Conservation (phyloP, 1,140 invertebrate genomes). For the Drosophila nigrodunni region DNA sequence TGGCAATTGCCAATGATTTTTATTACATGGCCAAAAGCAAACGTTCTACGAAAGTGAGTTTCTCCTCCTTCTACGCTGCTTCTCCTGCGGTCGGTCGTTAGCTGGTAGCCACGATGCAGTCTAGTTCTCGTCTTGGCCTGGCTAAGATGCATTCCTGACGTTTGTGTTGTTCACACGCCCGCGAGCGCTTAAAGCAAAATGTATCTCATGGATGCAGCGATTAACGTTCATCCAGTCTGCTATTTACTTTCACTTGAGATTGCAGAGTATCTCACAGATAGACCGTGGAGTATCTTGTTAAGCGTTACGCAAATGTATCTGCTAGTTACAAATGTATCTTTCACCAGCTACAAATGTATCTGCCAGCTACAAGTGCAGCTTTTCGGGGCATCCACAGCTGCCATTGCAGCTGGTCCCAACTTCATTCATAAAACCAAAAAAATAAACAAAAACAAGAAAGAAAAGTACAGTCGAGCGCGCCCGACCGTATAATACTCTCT, state of each 20-base stretch:
- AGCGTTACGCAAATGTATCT: too few species aligned
- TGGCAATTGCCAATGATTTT: slow-evolving; percentile 82
- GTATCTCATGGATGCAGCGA: slow-evolving; percentile 35
- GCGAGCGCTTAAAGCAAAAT: slow-evolving; percentile 43
- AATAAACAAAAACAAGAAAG: not conserved
- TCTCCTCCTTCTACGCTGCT: not conserved
- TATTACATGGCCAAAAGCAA: slow-evolving; percentile 66
- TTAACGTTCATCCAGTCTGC: slow-evolving; percentile 26
- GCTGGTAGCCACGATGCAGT: slow-evolving; percentile 9
- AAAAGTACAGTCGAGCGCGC: too few species aligned
- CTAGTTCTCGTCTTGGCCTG: not conserved
- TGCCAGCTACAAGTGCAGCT: slow-evolving; percentile 6
- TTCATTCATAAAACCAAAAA: slow-evolving; percentile 49
- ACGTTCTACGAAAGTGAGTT: slow-evolving; percentile 76
- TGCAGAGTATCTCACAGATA: slow-evolving; percentile 12
- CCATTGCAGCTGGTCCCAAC: slow-evolving; percentile 30
- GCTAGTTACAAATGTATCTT: slow-evolving; percentile 9
- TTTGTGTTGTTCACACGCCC: slow-evolving; percentile 66
- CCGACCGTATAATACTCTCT: too few species aligned
- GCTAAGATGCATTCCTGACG: slow-evolving; percentile 2
- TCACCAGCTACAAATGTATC: slow-evolving; percentile 4
- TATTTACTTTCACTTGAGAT: slow-evolving; percentile 29
- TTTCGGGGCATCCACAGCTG: slow-evolving; percentile 50
- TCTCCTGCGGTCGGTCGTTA: too few species aligned
- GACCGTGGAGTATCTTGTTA: not conserved